Evolutionary conservation across 2,888 invertebrate species (phyloP).

Genomic region (Seira ritae): DNA sequence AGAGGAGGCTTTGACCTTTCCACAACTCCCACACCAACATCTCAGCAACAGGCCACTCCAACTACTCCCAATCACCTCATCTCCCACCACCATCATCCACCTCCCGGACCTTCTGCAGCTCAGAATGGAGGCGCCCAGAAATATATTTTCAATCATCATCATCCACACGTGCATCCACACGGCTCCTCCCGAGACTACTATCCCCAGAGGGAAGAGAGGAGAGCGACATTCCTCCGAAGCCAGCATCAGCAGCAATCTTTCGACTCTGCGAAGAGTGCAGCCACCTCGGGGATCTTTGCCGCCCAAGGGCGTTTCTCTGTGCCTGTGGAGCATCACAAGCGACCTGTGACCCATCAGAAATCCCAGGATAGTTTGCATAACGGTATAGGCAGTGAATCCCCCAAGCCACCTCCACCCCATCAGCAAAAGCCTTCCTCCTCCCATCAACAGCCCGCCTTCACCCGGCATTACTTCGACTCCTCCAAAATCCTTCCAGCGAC

Average conservation of each 20-base stretch:
- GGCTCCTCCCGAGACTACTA: conserved; percentile 44
- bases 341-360: conserved; percentile 41
- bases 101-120: neutral
- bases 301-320: conserved; percentile 28
- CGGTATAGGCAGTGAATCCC: neutral
- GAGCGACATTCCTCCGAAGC: conserved; percentile 41
- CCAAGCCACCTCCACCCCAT: conserved; percentile 44
- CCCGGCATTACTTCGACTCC: conserved; percentile 72
- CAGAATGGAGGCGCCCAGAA: no score
- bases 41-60: conserved; percentile 48
- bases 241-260: conserved; percentile 48
- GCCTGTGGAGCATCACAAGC: conserved; percentile 57
- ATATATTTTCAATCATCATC: no score
- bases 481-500: conserved; percentile 66
- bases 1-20: conserved; percentile 49
- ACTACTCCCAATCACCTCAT: conserved; percentile 43
- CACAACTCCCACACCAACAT: conserved; percentile 43
- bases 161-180: conserved; percentile 14
- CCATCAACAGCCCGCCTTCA: conserved; percentile 70
- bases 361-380: conserved; percentile 34
- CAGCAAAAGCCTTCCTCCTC: conserved; percentile 43
- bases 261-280: conserved; percentile 46
- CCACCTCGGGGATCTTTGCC: conserved; percentile 34
- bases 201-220: conserved; percentile 57
- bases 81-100: neutral